Percentiles rank a stretch among this genome's conserved stretches.
phyloP scores from a whole-genome alignment of 2,888 invertebrate species.

The Lepidocyrtoides sp. region DNA sequence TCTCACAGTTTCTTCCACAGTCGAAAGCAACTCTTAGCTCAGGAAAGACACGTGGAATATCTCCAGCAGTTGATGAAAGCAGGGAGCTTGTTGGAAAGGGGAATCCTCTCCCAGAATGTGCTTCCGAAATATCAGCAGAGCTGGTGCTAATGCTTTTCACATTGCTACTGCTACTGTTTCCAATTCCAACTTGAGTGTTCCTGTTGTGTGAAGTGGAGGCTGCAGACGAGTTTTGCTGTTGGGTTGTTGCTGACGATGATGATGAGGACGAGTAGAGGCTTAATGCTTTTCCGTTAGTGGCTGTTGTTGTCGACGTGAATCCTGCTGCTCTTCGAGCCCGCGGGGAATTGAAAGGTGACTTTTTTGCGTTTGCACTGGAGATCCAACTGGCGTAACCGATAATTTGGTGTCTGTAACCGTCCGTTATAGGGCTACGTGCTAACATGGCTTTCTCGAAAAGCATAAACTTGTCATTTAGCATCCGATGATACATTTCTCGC shows the following conservation, averaged over 20 bases:
- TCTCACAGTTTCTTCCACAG: slow-evolving; percentile 82
- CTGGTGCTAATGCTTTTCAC: slow-evolving; percentile 21
- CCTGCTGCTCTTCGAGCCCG: slow-evolving; percentile 61
- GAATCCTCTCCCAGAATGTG: slow-evolving; percentile 57
- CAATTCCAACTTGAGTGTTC: slow-evolving; percentile 24
- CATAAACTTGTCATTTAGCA: slow-evolving; percentile 85
- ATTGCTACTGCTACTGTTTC: slow-evolving; percentile 51
- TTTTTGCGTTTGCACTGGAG: slow-evolving; percentile 62
- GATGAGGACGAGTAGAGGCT: slow-evolving; percentile 34
- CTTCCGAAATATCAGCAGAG: slow-evolving; percentile 6
- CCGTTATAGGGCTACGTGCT: slow-evolving; percentile 78
- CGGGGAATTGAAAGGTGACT: slow-evolving; percentile 65
- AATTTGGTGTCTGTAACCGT: slow-evolving; percentile 84
- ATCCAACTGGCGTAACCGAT: slow-evolving; percentile 82
- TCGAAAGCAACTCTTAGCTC: slow-evolving; percentile 83
- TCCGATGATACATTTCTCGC: slow-evolving; percentile 84
- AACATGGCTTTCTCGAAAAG: slow-evolving; percentile 84
- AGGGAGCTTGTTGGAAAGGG: slow-evolving; percentile 53
- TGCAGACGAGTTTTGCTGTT: slow-evolving; percentile 50
- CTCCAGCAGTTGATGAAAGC: slow-evolving; percentile 67
- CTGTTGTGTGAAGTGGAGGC: not conserved
- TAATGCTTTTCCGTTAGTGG: slow-evolving; percentile 19
- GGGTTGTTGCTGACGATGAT: slow-evolving; percentile 30
- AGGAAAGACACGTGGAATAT: slow-evolving; percentile 82
- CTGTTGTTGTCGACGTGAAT: slow-evolving; percentile 55